Evolutionary conservation across 2,888 invertebrate genomes (phyloP).

Genomic region (Temnothorax rugatulus): DNA sequence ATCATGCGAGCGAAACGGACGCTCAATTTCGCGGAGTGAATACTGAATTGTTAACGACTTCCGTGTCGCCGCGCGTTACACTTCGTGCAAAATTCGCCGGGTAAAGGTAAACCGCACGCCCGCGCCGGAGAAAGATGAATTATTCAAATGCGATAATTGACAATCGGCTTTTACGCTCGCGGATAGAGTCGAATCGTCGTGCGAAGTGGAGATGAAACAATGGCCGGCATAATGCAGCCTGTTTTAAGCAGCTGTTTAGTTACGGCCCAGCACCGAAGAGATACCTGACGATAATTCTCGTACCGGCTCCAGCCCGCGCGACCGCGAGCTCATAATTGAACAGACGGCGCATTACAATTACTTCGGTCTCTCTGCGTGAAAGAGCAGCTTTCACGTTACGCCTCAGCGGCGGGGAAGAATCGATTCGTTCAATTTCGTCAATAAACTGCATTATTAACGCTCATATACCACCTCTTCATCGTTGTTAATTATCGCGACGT

Average conservation of each 20-base stretch:
- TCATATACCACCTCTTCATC: background rate
- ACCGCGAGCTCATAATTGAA: constrained; percentile 57
- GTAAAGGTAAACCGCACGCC: background rate
- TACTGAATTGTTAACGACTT: constrained; percentile 12
- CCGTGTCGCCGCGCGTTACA: background rate
- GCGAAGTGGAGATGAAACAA: constrained; percentile 16
- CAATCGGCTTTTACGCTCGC: constrained; percentile 22
- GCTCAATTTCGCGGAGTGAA: background rate
- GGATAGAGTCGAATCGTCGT: background rate
- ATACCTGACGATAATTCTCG: constrained; percentile 67
- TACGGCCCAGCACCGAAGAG: constrained; percentile 69
- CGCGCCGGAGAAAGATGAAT: constrained; percentile 36
- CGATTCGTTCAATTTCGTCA: constrained; percentile 35
- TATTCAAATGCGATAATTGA: constrained; percentile 47
- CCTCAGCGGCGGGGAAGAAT: constrained; percentile 37
- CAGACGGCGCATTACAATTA: constrained; percentile 46
- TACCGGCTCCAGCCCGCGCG: constrained; percentile 19
- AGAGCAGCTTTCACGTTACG: constrained; percentile 64
- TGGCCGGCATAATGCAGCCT: constrained; percentile 33
- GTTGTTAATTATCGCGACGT: background rate
- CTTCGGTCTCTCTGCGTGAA: constrained; percentile 34
- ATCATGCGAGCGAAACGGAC: background rate
- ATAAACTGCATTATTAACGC: constrained; percentile 22
- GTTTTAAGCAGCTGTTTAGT: constrained; percentile 70
- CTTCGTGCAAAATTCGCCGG: constrained; percentile 6